Evolutionary conservation across 1,140 invertebrate genomes (phyloP), one percentile per base, ranked within the genome.

Genomic region (Phymastichus coffea): DNA sequence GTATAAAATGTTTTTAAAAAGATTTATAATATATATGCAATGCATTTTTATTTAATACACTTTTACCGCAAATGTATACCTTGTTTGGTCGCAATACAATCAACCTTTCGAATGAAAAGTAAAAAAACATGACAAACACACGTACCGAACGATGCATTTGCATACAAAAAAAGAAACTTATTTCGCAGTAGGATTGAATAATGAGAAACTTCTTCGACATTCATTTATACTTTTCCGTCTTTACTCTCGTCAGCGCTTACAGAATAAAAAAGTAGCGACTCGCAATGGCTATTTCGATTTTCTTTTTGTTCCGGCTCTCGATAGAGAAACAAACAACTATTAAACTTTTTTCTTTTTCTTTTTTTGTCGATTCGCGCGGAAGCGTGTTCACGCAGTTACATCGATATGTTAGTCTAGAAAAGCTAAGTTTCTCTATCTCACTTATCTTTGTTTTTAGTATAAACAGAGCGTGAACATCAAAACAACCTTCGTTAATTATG

Each of bases 351-450:
- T 28, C 23, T 15, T 40, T 38, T n/a, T 1, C 14, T n/a, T 33
- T 54, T 54, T 10, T 19, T 33, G 20, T 44, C 26, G 38, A 22
- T 44, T 54, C 23, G 15, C 48, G 52, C 59, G 56, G 65, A 64
- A 69, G 69, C 67, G 63, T 63, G 67, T 66, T n/a, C n/a, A 66
- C 61, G 65, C 65, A 69, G 60, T 43, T 65, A 67, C 62, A 74
- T 61, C 70, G 72, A 76, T 76, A 77, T 76, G 75, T 75, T 69
- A 75, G 56, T 66, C 72, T 73, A 74, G 57, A 70, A 68, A 74
- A 71, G 67, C 69, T 69, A 71, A 56, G 22, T 57, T 55, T 62
- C 48, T 47, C 52, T 38, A 25, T 4, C 30, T 33, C 7, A 22
- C 41, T 22, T 28, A 26, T 25, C 8, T 26, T 46, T 57, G 37